Evolutionary conservation across 2,888 invertebrate species (phyloP).

Genomic region (Ceraclea dissimilis): DNA sequence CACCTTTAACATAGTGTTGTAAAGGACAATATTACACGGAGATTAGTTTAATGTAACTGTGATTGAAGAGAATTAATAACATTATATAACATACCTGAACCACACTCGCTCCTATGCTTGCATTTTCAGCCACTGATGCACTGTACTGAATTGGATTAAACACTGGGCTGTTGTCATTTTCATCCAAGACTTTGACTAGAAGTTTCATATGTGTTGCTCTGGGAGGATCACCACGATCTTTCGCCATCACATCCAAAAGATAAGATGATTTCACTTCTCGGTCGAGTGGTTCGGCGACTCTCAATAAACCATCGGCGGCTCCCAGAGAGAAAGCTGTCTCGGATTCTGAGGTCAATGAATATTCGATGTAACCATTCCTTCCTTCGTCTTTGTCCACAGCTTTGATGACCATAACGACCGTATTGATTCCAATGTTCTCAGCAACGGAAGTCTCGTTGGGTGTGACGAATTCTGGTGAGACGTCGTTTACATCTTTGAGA

Average conservation of each 20-base stretch:
- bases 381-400: conserved; percentile 87
- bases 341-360: conserved; percentile 63
- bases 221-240: conserved; percentile 81
- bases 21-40: no score
- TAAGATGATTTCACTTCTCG: conserved; percentile 73
- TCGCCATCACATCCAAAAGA: conserved; percentile 69
- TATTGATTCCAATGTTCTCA: conserved; percentile 80
- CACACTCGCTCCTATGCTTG: conserved; percentile 87
- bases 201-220: conserved; percentile 62
- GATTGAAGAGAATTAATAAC: no score
- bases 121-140: conserved; percentile 85
- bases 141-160: conserved; percentile 87
- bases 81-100: conserved; percentile 53
- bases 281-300: conserved; percentile 81
- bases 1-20: background rate
- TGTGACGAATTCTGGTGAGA: conserved; percentile 79
- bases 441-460: conserved; percentile 70
- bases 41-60: no score
- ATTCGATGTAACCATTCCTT: conserved; percentile 85
- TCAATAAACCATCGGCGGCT: conserved; percentile 76
- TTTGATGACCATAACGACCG: conserved; percentile 82
- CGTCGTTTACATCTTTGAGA: conserved; percentile 87
- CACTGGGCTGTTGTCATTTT: conserved; percentile 84
- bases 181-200: conserved; percentile 69
- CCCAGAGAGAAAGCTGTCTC: conserved; percentile 71